These are phyloP conservation scores for Hormiphora californensis DNA, from an alignment of 37 sponge, comb jelly and placozoan genomes.

Conservation along the genomic window DNA sequence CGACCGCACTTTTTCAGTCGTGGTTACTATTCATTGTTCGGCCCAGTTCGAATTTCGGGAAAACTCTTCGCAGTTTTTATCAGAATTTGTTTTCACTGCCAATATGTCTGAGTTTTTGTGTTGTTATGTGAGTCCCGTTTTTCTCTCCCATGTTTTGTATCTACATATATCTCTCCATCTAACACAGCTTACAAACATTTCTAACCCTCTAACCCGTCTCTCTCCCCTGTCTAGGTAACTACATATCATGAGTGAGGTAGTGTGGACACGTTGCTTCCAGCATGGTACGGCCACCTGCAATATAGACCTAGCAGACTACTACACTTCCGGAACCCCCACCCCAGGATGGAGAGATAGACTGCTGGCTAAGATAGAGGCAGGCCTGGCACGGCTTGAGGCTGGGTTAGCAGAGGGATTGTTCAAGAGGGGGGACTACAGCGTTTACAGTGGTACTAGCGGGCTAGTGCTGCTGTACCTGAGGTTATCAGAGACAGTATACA, in stretches of 20 bases:
- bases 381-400: neutral
- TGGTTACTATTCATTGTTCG: no score
- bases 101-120: no score
- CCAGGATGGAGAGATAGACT: neutral
- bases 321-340: neutral
- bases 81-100: no score
- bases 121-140: no score
- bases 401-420: neutral
- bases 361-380: neutral
- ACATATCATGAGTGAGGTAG: slow-evolving; percentile 30
- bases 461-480: slow-evolving; percentile 72
- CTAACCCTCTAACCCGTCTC: neutral
- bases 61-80: no score
- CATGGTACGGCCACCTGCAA: slow-evolving; percentile 15
- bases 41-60: no score
- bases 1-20: no score
- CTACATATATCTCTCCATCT: no score
- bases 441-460: slow-evolving; percentile 59
- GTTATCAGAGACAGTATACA: slow-evolving; percentile 59
- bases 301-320: slow-evolving; percentile 7
- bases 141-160: no score
- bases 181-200: neutral
- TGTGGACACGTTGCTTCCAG: slow-evolving; percentile 46
- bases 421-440: slow-evolving; percentile 24
- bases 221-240: neutral